These are phyloP conservation scores for Trididemnum clinides DNA, from an alignment of 23 tunicate species.

Conservation along the genomic window DNA sequence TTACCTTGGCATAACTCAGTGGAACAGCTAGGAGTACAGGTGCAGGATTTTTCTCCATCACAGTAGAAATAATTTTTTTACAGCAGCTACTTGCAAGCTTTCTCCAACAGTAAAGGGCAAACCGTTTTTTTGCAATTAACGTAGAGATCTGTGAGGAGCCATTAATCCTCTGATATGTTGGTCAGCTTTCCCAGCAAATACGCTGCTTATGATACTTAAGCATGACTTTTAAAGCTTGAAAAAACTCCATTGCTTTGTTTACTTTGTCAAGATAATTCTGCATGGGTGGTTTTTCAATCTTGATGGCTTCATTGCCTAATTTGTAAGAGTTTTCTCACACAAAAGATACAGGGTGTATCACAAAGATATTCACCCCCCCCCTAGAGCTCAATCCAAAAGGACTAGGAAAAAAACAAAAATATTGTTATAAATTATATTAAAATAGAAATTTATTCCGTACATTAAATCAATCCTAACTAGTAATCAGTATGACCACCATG, in stretches of 20 bases:
- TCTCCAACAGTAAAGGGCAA: constrained; percentile 30
- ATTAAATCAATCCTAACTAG: no score
- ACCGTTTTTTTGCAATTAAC: constrained; percentile 28
- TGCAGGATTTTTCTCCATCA: constrained; percentile 38
- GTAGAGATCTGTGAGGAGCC: constrained; percentile 20
- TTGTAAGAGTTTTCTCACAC: no score
- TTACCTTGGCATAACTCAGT: constrained; percentile 21
- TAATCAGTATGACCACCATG: no score
- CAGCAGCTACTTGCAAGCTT: constrained; percentile 26
- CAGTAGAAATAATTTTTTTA: constrained; percentile 34
- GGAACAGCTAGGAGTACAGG: constrained; percentile 36
- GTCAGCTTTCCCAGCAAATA: not conserved
- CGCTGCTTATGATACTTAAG: not conserved
- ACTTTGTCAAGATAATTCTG: constrained; percentile 24
- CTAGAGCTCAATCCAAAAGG: no score
- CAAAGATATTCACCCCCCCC: no score
- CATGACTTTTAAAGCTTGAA: constrained; percentile 17
- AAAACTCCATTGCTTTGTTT: constrained; percentile 22
- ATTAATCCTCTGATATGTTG: not conserved
- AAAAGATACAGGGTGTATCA: no score
- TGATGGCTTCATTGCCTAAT: constrained; percentile 45
- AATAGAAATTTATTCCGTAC: no score
- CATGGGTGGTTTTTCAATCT: constrained; percentile 20
- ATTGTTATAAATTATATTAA: no score
- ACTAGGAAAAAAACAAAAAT: no score